Evolutionary conservation across 2,888 invertebrate genomes (phyloP).

Genomic region (Aphidoletes aphidimyza): DNA sequence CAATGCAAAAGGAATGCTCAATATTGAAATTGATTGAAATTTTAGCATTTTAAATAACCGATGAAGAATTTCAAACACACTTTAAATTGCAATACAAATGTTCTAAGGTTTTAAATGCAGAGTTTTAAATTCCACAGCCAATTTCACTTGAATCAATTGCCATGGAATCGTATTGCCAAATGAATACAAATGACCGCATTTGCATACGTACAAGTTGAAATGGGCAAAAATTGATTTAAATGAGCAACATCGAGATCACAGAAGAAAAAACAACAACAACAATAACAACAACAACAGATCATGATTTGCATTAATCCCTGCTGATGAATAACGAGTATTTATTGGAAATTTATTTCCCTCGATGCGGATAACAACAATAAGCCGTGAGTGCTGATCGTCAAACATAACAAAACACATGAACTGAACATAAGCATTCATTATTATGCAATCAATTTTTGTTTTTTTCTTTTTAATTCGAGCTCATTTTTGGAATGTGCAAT

Average conservation of each 20-base stretch:
- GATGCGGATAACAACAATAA: background rate
- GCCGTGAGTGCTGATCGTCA: background rate
- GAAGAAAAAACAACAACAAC: too few relatives aligned
- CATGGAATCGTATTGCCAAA: too few relatives aligned
- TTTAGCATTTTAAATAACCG: too few relatives aligned
- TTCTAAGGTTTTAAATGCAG: background rate
- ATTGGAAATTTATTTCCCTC: background rate
- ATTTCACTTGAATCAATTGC: background rate
- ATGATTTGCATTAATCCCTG: background rate
- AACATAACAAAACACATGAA: constrained; percentile 1
- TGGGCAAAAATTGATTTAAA: constrained; percentile 16
- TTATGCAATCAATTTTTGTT: background rate
- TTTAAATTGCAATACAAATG: background rate
- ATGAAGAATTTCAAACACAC: background rate
- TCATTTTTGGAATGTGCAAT: background rate
- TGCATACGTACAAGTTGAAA: background rate
- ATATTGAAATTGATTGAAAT: too few relatives aligned
- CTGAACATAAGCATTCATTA: background rate
- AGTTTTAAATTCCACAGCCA: background rate
- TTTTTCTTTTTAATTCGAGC: background rate
- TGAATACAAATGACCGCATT: background rate
- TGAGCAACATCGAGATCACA: too few relatives aligned
- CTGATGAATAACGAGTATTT: background rate
- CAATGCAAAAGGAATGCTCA: constrained; percentile 6
- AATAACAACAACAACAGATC: too few relatives aligned